Evolutionary conservation across 2,888 invertebrate genomes (phyloP), one percentile per base, ranked within the genome.

Genomic region (Habrosyne pyritoides): DNA sequence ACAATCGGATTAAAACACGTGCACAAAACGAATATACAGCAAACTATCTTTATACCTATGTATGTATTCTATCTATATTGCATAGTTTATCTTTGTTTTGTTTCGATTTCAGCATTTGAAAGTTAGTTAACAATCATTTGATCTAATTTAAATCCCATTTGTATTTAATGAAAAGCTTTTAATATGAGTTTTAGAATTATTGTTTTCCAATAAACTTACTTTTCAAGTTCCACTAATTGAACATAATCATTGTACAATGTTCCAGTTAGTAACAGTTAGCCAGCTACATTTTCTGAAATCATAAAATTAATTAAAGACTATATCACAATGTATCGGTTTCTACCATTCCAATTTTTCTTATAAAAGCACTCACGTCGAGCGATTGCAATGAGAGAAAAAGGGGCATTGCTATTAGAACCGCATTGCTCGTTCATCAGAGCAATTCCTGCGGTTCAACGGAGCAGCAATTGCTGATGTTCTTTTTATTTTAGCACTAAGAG

Each of bases 391-490:
- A 68, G 71, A 78, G 71, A 79, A 83, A 88, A 86, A 28, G 86
- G 78, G 66, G 72, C 75, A 78, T 79, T 78, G 81, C 84, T 86
- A 86, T 88, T 88, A 86, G 76, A 83, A 83, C 77, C 78, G 71
- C 83, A 87, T 84, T 83, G 84, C 82, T 82, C 85, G 86, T 89
- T 87, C 87, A 87, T 89, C 87, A 87, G 86, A 73, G 79, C 81
- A 79, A 82, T 86, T 84, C 79, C 84, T 81, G 77, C 73, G 79
- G 79, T 85, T 81, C 84, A 77, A 64, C 67, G 67, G 77, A 80
- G 80, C 75, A 83, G 76, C 77, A 83, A 83, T 83, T 82, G 78
- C 72, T 68, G 69, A 67, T 73, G 76, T 75, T 81, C 79, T 84
- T 87, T 84, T 87, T 88, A 83, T 86, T 89, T 84, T 79, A 80